phyloP scores from a whole-genome alignment of 2,797 vertebrate species.

The Acrocephalus scirpaceus region DNA sequence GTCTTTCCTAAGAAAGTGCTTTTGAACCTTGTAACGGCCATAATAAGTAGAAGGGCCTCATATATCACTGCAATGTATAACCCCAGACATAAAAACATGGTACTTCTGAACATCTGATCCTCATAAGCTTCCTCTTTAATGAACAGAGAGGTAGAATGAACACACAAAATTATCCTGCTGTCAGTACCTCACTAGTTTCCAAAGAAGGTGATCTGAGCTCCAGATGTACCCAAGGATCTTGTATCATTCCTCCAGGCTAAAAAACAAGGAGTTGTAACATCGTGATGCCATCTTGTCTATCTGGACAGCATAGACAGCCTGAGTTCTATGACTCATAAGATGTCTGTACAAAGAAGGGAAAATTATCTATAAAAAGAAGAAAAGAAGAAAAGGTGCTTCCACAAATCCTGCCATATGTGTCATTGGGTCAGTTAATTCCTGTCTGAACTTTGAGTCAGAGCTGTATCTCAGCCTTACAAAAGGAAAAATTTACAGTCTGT shows the following conservation, averaged over 20 bases:
- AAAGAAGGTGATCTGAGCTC: background rate
- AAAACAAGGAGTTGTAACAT: background rate
- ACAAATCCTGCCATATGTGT: background rate
- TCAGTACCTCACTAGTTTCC: background rate
- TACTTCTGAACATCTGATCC: background rate
- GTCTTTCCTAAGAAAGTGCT: background rate
- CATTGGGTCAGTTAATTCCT: background rate
- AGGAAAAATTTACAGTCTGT: background rate
- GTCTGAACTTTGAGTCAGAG: background rate
- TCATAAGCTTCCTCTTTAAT: background rate
- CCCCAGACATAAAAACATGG: background rate
- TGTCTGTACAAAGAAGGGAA: background rate
- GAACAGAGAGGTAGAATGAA: background rate
- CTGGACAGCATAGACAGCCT: background rate
- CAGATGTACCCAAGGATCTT: background rate
- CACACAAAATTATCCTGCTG: background rate
- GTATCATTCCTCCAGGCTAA: background rate
- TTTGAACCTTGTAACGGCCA: background rate
- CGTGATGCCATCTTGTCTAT: background rate
- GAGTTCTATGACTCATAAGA: rapidly evolving
- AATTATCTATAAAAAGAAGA: background rate
- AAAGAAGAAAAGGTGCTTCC: background rate
- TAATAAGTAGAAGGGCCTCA: background rate
- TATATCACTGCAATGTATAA: background rate
- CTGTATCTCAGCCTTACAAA: background rate